phyloP scores from a whole-genome alignment of 1,140 invertebrate genomes.

The Thaumetopoea pityocampa region DNA sequence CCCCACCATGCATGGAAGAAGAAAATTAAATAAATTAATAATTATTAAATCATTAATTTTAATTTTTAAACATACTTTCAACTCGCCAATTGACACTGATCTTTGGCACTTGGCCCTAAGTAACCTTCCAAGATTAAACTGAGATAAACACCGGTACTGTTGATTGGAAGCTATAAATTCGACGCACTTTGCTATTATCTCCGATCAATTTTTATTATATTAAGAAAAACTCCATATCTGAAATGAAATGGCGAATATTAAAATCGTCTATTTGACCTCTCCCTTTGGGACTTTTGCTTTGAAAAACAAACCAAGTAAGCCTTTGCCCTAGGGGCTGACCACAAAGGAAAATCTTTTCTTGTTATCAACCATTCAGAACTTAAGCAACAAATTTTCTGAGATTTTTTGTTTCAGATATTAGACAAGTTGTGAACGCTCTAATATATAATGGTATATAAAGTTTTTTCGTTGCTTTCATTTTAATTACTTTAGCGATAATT shows the following conservation, averaged over 20 bases:
- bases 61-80: too few species aligned
- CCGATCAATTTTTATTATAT: conserved; percentile 11
- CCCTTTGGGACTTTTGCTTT: conserved; percentile 4
- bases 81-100: too few species aligned
- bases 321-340: conserved; percentile 4
- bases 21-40: too few species aligned
- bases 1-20: too few species aligned
- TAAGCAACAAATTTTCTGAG: conserved; percentile 3
- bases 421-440: conserved; percentile 9
- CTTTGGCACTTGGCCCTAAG: conserved; percentile 1
- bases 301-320: conserved; percentile 4
- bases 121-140: conserved; percentile 15
- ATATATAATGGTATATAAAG: neutral
- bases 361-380: conserved; percentile 8
- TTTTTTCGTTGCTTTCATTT: neutral
- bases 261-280: conserved; percentile 10
- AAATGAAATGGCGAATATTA: conserved; percentile 9
- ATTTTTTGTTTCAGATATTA: conserved; percentile 9
- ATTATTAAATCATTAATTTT: too few species aligned
- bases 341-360: conserved; percentile 9
- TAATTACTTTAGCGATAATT: too few species aligned
- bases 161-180: conserved; percentile 25
- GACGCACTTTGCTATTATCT: conserved; percentile 10
- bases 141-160: conserved; percentile 4
- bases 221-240: conserved; percentile 5